These are phyloP conservation scores for Diarsia rubi DNA, from an alignment of 2,888 invertebrate species.

Conservation along the genomic window DNA sequence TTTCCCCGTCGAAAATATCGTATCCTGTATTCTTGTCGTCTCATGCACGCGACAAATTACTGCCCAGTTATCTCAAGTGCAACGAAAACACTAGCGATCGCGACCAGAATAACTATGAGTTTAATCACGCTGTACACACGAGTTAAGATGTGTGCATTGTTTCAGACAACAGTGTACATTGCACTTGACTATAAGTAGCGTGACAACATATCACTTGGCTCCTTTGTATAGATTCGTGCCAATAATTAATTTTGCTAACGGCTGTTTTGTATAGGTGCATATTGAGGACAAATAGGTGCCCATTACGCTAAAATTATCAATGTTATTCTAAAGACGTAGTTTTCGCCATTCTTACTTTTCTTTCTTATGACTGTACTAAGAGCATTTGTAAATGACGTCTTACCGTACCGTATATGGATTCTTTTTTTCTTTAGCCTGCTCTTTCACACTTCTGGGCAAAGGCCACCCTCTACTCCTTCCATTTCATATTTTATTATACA, in stretches of 20 bases:
- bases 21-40: constrained; percentile 20
- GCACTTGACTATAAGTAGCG: constrained; percentile 8
- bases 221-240: neutral
- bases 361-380: neutral
- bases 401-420: too few species aligned
- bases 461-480: too few species aligned
- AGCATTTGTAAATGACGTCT: neutral
- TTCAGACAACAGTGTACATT: constrained; percentile 44
- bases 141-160: constrained; percentile 26
- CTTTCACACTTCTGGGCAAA: too few species aligned
- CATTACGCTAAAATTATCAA: neutral
- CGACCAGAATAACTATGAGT: constrained; percentile 52
- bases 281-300: too few species aligned
- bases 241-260: neutral
- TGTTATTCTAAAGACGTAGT: neutral
- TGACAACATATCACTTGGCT: neutral
- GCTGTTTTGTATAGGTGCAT: neutral
- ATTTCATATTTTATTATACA: too few species aligned
- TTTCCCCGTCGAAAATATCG: neutral
- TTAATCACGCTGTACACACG: constrained; percentile 46
- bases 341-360: neutral
- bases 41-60: constrained; percentile 50
- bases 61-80: constrained; percentile 58
- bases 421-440: too few species aligned
- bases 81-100: constrained; percentile 56